Evolutionary conservation across 1,140 invertebrate species (phyloP).

Genomic region (Augochlora pura): DNA sequence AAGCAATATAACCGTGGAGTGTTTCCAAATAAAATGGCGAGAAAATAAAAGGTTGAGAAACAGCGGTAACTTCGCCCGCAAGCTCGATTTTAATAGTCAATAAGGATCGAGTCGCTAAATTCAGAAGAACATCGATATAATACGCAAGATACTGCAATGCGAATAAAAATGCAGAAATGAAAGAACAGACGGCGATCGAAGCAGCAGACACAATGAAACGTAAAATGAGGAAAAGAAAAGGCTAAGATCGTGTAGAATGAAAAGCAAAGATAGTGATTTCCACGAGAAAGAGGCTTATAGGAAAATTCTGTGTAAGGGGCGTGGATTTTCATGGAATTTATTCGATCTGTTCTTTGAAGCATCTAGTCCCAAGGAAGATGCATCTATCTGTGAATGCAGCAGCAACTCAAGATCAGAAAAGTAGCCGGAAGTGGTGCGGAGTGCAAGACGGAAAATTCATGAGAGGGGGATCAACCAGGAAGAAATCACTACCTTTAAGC

Average conservation of each 20-base stretch:
- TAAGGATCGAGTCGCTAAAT: neutral
- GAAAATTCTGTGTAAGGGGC: conserved; percentile 28
- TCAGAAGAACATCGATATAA: neutral
- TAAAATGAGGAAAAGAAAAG: neutral
- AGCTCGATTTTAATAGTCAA: neutral
- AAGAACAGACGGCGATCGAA: neutral
- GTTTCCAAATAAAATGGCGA: too few relatives aligned
- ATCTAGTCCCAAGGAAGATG: neutral
- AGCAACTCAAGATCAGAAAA: conserved; percentile 52
- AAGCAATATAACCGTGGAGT: too few relatives aligned
- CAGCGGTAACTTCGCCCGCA: too few relatives aligned
- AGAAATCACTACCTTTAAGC: conserved; percentile 51
- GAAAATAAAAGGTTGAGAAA: too few relatives aligned
- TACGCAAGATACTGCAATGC: neutral
- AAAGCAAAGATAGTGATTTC: conserved; percentile 12
- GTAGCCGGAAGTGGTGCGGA: conserved; percentile 56
- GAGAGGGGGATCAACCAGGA: conserved; percentile 57
- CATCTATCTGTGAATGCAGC: conserved; percentile 17
- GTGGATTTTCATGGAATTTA: conserved; percentile 45
- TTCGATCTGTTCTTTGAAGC: conserved; percentile 42
- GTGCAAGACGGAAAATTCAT: conserved; percentile 59
- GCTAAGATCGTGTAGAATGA: conserved; percentile 5
- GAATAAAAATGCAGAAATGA: neutral
- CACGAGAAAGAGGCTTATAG: conserved; percentile 30
- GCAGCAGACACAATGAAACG: conserved; percentile 23